A percentile compares a stretch with the other conserved stretches of the same genome.
These are phyloP conservation scores for Ophthalmolycus amberensis DNA, from an alignment of 2,113 vertebrate species.

Conservation along the genomic window DNA sequence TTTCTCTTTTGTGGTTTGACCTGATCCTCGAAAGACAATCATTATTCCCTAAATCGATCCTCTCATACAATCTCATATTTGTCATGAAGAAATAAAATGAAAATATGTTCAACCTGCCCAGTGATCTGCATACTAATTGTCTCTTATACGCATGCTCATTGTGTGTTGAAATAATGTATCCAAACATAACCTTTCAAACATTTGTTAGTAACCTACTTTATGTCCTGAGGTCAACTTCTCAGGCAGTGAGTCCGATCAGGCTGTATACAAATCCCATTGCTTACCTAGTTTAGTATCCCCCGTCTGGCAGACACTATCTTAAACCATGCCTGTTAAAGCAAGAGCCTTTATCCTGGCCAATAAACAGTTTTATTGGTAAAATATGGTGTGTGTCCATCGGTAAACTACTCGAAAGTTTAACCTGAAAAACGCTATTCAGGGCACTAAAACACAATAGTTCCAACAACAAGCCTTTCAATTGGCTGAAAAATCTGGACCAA, in stretches of 20 bases:
- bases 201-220: too few relatives aligned
- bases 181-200: not conserved
- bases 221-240: not conserved
- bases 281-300: not conserved
- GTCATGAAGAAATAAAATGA: not conserved
- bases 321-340: not conserved
- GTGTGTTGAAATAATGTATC: not conserved
- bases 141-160: not conserved
- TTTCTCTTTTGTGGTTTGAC: too few relatives aligned
- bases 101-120: not conserved
- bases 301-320: not conserved
- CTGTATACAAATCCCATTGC: not conserved
- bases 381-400: not conserved
- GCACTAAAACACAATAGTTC: rapidly evolving
- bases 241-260: not conserved
- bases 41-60: not conserved
- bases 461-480: constrained; percentile 52
- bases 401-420: not conserved
- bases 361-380: not conserved
- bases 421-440: not conserved
- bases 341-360: not conserved
- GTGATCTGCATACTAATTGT: not conserved
- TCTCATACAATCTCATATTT: not conserved
- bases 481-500: constrained; percentile 56
- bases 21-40: too few relatives aligned